These are phyloP conservation scores for Atta texana DNA, from an alignment of 1,140 invertebrate genomes.

Conservation along the genomic window DNA sequence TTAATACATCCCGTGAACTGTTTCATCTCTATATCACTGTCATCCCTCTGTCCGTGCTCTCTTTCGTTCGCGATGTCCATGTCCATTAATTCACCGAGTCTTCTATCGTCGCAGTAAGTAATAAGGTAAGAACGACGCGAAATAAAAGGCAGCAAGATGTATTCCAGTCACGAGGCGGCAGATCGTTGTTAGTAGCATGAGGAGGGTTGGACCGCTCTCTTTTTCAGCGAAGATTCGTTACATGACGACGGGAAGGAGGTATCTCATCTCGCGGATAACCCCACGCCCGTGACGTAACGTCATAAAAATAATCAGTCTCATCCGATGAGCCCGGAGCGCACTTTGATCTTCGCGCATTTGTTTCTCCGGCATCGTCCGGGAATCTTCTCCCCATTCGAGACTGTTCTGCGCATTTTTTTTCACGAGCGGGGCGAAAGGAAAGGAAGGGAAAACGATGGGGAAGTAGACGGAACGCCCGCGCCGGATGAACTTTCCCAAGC, in stretches of 20 bases:
- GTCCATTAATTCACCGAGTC: constrained; percentile 77
- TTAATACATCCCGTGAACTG: neutral
- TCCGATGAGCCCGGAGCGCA: constrained; percentile 81
- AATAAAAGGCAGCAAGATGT: constrained; percentile 77
- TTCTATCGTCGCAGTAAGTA: constrained; percentile 65
- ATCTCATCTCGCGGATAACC: constrained; percentile 82
- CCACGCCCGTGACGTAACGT: constrained; percentile 78
- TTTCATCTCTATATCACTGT: constrained; percentile 31
- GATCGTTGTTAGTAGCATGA: constrained; percentile 70
- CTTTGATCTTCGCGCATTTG: constrained; percentile 82
- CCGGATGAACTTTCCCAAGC: constrained; percentile 76
- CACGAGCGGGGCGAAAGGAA: constrained; percentile 15
- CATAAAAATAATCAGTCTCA: constrained; percentile 85
- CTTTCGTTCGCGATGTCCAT: constrained; percentile 7
- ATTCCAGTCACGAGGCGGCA: constrained; percentile 84
- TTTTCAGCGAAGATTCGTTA: constrained; percentile 51
- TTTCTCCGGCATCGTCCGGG: constrained; percentile 58
- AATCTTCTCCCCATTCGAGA: constrained; percentile 64
- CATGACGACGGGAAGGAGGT: constrained; percentile 74
- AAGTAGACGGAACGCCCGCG: constrained; percentile 67
- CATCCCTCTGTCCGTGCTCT: neutral
- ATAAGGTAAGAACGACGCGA: constrained; percentile 73
- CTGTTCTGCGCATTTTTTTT: constrained; percentile 75
- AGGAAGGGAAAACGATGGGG: constrained; percentile 17
- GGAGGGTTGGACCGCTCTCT: constrained; percentile 53